phyloP scores from a whole-genome alignment of 2,113 vertebrate genomes.

The Hyperoodon ampullatus region DNA sequence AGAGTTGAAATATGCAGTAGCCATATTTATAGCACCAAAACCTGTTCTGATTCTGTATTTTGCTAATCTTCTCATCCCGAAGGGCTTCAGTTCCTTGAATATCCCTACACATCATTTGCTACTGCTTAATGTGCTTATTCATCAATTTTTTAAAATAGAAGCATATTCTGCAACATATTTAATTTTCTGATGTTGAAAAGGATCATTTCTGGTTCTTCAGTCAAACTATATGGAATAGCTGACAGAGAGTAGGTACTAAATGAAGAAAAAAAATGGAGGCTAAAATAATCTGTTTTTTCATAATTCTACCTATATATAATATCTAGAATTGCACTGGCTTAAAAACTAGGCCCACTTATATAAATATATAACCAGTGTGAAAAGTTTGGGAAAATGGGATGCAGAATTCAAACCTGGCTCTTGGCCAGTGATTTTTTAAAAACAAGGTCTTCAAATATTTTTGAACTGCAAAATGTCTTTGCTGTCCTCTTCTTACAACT shows the following conservation, averaged over 20 bases:
- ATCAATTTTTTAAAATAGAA: conserved; percentile 59
- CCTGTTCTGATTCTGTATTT: conserved; percentile 24
- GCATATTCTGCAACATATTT: conserved; percentile 30
- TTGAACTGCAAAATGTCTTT: neutral
- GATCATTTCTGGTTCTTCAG: neutral
- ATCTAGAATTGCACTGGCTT: neutral
- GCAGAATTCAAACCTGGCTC: neutral
- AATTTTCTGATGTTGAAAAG: conserved; percentile 56
- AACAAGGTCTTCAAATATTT: conserved; percentile 32
- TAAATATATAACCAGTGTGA: neutral
- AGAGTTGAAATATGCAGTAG: neutral
- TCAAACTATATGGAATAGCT: neutral
- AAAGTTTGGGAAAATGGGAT: neutral
- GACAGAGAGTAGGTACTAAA: neutral
- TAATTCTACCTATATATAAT: neutral
- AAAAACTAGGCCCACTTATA: neutral
- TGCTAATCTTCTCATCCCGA: conserved; percentile 55
- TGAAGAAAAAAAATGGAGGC: neutral
- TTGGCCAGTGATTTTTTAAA: neutral
- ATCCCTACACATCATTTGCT: neutral
- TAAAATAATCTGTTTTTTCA: neutral
- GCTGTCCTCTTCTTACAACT: neutral
- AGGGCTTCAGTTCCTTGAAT: conserved; percentile 56
- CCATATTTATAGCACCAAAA: conserved; percentile 19
- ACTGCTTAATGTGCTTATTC: conserved; percentile 46